Evolutionary conservation across 2,797 vertebrate genomes (phyloP), one percentile per base, ranked within the genome.

Genomic region (Carapus acus): DNA sequence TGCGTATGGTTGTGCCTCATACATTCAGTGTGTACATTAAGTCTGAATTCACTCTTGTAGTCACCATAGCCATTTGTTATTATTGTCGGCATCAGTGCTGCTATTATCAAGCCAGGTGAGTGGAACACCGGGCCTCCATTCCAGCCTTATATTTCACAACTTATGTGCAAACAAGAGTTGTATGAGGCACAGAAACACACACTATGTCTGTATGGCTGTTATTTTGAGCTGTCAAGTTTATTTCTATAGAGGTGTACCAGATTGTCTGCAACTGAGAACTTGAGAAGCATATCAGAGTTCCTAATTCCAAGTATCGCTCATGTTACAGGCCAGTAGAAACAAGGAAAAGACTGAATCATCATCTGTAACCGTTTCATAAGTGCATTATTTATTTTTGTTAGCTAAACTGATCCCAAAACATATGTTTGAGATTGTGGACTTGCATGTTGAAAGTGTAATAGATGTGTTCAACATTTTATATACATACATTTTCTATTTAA

Each of bases 331-430:
- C 34, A 46, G 41, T 49, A 21, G 33, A 41, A 45, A 7, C 19
- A 48, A 4, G 14, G 16, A 44, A 6, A 16, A 34, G 36, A 40
- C 24, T 43, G 23, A 48, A 58, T 18, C 41, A 57, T 57, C 14
- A n/a, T 27, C 51, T 71, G 23, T 74, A 8, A 58, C 48, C 53
- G 29, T n/a, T 39, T 19, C 37, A 36, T 41, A 58, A 21, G 8
- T 38, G 60, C 20, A 50, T 57, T 74, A 75, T 80, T 82, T 82
- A 79, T 82, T 81, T 82, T 79, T 81, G 15, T 81, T 77, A 51
- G 54, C 14, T 47, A 29, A 54, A 46, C 53, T 43, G 4, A 24
- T 33, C 62, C 60, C 62, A 51, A 74, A 65, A 42, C 59, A n/a
- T 16, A 38, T 43, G 5, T 27, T 27, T 5, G 24, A 39, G 29